Conservation (phyloP, 2,797 vertebrate genomes). For the Enteromius viviparus region DNA sequence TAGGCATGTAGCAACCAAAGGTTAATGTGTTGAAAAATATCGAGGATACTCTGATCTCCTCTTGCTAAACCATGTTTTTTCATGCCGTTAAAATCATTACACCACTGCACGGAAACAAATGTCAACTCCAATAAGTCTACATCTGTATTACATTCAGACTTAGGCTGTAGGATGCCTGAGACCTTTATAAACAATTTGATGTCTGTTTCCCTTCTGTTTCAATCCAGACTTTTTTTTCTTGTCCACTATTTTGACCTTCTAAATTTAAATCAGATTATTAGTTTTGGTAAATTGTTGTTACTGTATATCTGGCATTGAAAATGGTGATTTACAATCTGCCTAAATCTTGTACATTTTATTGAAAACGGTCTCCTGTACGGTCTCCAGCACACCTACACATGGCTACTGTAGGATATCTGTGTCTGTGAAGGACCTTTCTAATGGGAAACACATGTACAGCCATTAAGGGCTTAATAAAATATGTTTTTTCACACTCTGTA, state of each 20-base stretch:
- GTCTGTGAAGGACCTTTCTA: constrained; percentile 25
- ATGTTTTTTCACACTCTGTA: constrained; percentile 16
- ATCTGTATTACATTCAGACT: constrained; percentile 25
- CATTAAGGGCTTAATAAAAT: constrained; percentile 40
- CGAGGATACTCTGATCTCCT: not conserved
- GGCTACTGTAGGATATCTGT: constrained; percentile 14
- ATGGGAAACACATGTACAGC: constrained; percentile 55
- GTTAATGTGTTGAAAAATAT: constrained; percentile 42
- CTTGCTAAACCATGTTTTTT: not conserved
- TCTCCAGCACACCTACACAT: constrained; percentile 24
- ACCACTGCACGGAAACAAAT: not conserved
- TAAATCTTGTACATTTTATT: not conserved
- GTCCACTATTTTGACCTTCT: not conserved
- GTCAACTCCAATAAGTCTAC: constrained; percentile 17
- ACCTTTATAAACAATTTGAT: not conserved
- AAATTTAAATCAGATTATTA: not conserved
- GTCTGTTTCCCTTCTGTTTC: constrained; percentile 16
- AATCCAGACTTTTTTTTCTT: not conserved
- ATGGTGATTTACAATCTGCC: not conserved
- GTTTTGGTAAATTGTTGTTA: not conserved
- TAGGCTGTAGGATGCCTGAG: constrained; percentile 4
- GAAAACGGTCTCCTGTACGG: not conserved
- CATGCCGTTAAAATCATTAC: not conserved
- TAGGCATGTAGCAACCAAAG: constrained; percentile 41
- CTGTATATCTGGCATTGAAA: not conserved